Base-by-base conservation (phyloP, 2,797 vertebrate genomes). In the Manis pentadactyla region DNA sequence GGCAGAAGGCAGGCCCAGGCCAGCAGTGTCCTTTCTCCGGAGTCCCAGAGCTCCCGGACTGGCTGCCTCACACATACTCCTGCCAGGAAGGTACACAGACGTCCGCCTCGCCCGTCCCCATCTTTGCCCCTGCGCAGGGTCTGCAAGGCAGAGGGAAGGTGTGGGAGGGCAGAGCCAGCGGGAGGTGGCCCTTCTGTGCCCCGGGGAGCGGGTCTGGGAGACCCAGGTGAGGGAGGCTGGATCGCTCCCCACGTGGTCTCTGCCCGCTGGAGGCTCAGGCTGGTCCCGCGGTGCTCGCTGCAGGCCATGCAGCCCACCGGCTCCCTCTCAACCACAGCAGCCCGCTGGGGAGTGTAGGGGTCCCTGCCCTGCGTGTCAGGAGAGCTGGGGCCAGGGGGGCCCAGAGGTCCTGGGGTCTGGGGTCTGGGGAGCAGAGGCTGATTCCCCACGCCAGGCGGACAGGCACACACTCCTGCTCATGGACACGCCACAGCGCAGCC, bases 231-330 rank as follows among this genome's bases (percentile, higher is more conserved):
- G 31, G 57, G 73, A 25, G 39, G 13, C 31, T 0, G 0, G 34
- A 17, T 31, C 0, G 6, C 51, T 31, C 61, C 2, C 0, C 23
- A 29, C 5, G 4, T 0, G 1, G 5, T 46, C 7, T 2, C 25
- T 4, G 69, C 61, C 3, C 0, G 53, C 11, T 0, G 18, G 31
- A 57, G 17, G 23, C 27, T 49, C 42, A 34, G n/a, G 17, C 14
- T 4, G 25, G 61, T 46, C 63, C 29, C 17, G 18, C 21, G 8
- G 75, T 7, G 31, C 95, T 93, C 93, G 66, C 97, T 96, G 79
- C 93, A 81, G 97, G 90, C 55, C 4, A 0, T 31, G 19, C 21
- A 18, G 5, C 2, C 27, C 18, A 53, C 51, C 0, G 14, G 27
- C 39, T 18, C 6, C 19, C 8, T 4, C 9, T 0, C 0, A 13